Conservation (phyloP, 2,888 invertebrate genomes). For the Tenthredo mesomela region DNA sequence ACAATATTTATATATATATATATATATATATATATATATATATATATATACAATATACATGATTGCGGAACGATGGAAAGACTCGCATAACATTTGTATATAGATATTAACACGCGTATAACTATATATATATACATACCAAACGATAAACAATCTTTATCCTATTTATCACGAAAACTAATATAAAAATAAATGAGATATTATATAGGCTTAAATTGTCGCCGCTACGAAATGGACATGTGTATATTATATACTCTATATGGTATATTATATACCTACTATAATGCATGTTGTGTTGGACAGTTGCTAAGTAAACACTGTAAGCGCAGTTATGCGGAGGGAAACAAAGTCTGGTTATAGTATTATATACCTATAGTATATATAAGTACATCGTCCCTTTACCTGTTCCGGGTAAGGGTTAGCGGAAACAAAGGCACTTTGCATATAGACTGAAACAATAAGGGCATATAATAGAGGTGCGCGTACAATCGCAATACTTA, state of each 20-base stretch:
- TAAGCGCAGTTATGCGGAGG: not conserved
- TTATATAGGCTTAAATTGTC: not conserved
- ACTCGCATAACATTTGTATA: not conserved
- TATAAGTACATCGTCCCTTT: not conserved
- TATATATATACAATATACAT: not conserved
- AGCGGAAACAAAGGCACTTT: slow-evolving; percentile 39
- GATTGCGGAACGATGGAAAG: not conserved
- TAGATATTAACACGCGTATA: not conserved
- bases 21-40: no score
- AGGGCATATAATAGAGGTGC: slow-evolving; percentile 7
- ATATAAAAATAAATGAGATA: slow-evolving; percentile 3
- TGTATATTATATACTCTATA: not conserved
- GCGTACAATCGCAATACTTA: not conserved
- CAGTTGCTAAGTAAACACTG: slow-evolving; percentile 19
- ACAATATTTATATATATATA: not conserved
- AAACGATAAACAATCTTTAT: slow-evolving; percentile 1
- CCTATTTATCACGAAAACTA: not conserved
- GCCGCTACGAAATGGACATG: not conserved
- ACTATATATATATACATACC: not conserved
- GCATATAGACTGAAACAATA: slow-evolving; percentile 43
- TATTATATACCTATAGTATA: not conserved
- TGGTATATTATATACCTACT: not conserved
- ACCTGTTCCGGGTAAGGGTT: slow-evolving; percentile 34
- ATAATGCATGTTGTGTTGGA: not conserved
- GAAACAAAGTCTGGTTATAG: not conserved